phyloP scores from a whole-genome alignment of 2,797 vertebrate genomes.

The Cryptoblepharus egeriae region DNA sequence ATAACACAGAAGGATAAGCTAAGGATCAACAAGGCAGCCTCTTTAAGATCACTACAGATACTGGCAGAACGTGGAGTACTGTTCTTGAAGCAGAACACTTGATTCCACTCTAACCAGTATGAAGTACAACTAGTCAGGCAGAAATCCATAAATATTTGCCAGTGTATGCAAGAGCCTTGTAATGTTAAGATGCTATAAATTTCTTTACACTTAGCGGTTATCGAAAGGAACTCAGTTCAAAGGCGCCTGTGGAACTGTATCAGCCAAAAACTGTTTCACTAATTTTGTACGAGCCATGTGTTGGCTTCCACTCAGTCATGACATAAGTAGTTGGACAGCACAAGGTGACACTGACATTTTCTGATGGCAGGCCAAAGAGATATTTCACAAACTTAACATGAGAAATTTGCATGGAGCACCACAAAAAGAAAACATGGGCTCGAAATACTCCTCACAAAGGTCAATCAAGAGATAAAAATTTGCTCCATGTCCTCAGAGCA shows the following conservation, averaged over 20 bases:
- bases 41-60: background rate
- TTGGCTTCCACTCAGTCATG: slow-evolving; percentile 16
- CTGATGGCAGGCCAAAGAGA: slow-evolving; percentile 22
- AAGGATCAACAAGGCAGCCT: background rate
- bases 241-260: background rate
- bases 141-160: background rate
- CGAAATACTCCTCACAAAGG: background rate
- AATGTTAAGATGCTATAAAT: background rate
- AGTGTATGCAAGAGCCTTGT: background rate
- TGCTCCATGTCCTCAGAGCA: background rate
- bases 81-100: background rate
- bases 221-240: slow-evolving; percentile 7
- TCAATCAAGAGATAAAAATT: background rate
- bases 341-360: slow-evolving; percentile 32
- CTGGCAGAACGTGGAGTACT: background rate
- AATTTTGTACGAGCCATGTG: slow-evolving; percentile 10
- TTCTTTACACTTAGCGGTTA: background rate
- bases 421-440: background rate
- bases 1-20: background rate
- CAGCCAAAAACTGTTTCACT: slow-evolving; percentile 20
- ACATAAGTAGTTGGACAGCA: slow-evolving; percentile 22
- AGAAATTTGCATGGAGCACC: slow-evolving; percentile 13
- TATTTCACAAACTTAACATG: slow-evolving; percentile 25
- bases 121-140: background rate
- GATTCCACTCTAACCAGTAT: background rate